Evolutionary conservation across 2,888 invertebrate species (phyloP), one percentile per base, ranked within the genome.

Genomic region (Salticus scenicus): DNA sequence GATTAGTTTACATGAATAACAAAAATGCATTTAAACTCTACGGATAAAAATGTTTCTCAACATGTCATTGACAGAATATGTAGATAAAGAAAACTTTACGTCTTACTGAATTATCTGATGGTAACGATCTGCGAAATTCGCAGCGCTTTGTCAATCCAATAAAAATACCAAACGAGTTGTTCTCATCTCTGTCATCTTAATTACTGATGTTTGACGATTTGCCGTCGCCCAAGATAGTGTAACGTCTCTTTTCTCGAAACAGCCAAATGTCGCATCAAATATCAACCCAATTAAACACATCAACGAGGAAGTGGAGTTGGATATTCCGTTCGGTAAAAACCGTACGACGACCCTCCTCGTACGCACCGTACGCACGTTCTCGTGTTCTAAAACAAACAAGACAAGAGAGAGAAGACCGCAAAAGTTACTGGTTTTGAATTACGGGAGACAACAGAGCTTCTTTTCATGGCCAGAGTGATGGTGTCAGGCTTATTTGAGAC

Each of bases 311-410:
- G 37, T 37, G 37, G 37, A 4, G 37, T 7, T 37, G 10, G 7
- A 37, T 37, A 37, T 37, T 10, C 37, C 37, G 10, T 37, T 37
- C 37, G 37, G n/a, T 7, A 17, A 57, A 57, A 57, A 57, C 20
- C 57, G 57, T 57, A 57, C 57, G 24, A 57, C 24, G 24, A 57
- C 57, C 42, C 14, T 47, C 57, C 57, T 20, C n/a, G 17, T 17
- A n/a, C 47, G 47, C 57, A 24, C 24, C 24, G 24, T 37, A 10
- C 10, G 37, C 57, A 5, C 20, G 57, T 57, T 37, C 57, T 57
- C 57, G 57, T 24, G 24, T 57, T n/a, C 57, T 57, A 57, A 57
- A 57, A 24, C 57, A 57, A 57, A 57, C 57, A 57, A 24, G 24
- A 57, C 20, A 20, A 5, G 24, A 4, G 24, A 24, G 57, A 57